A percentile compares a stretch with the other conserved stretches of the same genome.
phyloP scores from a whole-genome alignment of 2,797 vertebrate species.

The Aulostomus chinensis region DNA sequence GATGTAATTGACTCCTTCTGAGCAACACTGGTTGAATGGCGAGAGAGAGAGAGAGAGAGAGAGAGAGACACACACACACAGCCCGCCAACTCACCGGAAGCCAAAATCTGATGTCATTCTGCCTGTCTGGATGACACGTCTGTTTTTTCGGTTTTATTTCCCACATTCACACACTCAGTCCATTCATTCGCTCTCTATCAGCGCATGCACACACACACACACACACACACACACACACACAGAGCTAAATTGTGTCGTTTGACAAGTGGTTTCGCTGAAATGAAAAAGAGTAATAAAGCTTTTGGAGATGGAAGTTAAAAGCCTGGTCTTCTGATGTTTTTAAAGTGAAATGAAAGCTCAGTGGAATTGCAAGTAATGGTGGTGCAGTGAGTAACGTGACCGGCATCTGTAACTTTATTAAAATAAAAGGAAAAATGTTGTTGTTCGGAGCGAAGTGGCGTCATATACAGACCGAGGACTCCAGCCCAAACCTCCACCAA shows the following conservation, averaged over 20 bases:
- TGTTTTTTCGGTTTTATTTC: conserved; percentile 21
- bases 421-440: too few relatives aligned
- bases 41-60: conserved; percentile 3
- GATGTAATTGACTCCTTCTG: conserved; percentile 66
- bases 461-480: too few relatives aligned
- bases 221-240: conserved; percentile 1
- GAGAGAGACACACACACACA: not conserved
- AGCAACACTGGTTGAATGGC: conserved; percentile 37
- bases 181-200: conserved; percentile 1
- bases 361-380: too few relatives aligned
- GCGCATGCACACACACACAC: not conserved
- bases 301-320: too few relatives aligned
- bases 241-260: not conserved
- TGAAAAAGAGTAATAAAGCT: too few relatives aligned
- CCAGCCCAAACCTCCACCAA: too few relatives aligned
- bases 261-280: too few relatives aligned
- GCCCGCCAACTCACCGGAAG: conserved; percentile 54
- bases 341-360: too few relatives aligned
- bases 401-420: too few relatives aligned
- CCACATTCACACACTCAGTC: conserved; percentile 6
- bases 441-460: too few relatives aligned
- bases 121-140: conserved; percentile 21
- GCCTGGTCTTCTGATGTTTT: too few relatives aligned
- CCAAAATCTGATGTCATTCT: conserved; percentile 69
- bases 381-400: too few relatives aligned